Conservation (phyloP, 2,888 invertebrate genomes). For the Creontiades dilutus region DNA sequence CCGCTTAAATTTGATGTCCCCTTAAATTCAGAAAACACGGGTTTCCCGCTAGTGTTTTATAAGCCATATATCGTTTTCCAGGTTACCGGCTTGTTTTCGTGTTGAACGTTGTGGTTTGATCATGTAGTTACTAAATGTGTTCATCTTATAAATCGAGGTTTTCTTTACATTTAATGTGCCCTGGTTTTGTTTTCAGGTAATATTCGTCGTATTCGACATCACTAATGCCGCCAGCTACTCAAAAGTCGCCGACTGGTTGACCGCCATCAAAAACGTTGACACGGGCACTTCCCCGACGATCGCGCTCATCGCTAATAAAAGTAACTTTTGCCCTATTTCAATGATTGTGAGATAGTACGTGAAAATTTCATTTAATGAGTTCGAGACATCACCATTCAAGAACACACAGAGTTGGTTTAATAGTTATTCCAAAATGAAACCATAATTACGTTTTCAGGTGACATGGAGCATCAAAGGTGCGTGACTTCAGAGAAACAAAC, state of each 20-base stretch:
- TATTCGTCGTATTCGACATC: conserved; percentile 90
- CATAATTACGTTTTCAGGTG: conserved; percentile 78
- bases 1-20: too few species aligned
- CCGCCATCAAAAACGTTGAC: conserved; percentile 76
- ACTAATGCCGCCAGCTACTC: conserved; percentile 90
- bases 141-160: background rate
- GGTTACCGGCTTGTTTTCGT: too few species aligned
- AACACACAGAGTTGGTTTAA: too few species aligned
- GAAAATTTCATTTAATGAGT: too few species aligned
- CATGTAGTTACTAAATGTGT: background rate
- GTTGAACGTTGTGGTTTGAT: background rate
- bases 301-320: conserved; percentile 85
- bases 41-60: too few species aligned
- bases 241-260: conserved; percentile 86
- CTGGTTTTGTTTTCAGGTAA: conserved; percentile 80
- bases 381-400: too few species aligned
- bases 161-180: background rate
- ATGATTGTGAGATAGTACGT: conserved; percentile 63
- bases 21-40: too few species aligned
- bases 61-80: too few species aligned
- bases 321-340: conserved; percentile 77
- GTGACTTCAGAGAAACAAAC: conserved; percentile 84
- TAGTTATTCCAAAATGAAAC: too few species aligned
- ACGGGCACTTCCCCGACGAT: conserved; percentile 79
- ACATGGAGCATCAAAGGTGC: conserved; percentile 86